These are phyloP conservation scores for Lordiphosa stackelbergi DNA, from an alignment of 1,140 invertebrate genomes.

Conservation along the genomic window DNA sequence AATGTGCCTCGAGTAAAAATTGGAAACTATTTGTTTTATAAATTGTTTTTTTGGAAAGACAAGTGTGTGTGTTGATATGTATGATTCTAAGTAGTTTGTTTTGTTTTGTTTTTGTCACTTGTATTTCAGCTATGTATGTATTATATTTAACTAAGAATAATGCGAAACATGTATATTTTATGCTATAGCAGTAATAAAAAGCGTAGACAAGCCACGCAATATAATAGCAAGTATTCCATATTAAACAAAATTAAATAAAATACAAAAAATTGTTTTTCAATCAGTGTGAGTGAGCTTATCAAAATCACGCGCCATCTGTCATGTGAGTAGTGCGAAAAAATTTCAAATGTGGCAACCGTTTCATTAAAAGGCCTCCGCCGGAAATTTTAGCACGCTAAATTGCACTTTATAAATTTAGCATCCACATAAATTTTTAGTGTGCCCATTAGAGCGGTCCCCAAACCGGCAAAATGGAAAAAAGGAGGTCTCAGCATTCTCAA, in stretches of 20 bases:
- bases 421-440: too few species aligned
- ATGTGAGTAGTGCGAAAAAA: conserved; percentile 1
- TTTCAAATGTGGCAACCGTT: too few species aligned
- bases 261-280: conserved; percentile 56
- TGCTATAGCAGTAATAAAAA: too few species aligned
- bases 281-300: conserved; percentile 16
- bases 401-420: too few species aligned
- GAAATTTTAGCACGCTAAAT: too few species aligned
- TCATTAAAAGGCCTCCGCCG: too few species aligned
- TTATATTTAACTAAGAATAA: conserved; percentile 43
- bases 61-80: conserved; percentile 10
- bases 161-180: conserved; percentile 57
- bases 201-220: conserved; percentile 33
- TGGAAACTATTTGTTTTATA: conserved; percentile 20
- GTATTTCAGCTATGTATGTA: conserved; percentile 6
- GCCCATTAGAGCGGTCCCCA: too few species aligned
- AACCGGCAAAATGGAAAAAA: too few species aligned
- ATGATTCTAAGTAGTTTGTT: conserved; percentile 8
- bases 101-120: conserved; percentile 12
- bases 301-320: conserved; percentile 27
- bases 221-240: conserved; percentile 63
- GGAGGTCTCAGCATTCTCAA: too few species aligned
- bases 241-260: conserved; percentile 51
- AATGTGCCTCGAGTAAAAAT: conserved; percentile 48
- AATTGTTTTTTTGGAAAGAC: not conserved